These are phyloP conservation scores for Philonicus albiceps DNA, from an alignment of 2,888 invertebrate genomes.

Conservation along the genomic window DNA sequence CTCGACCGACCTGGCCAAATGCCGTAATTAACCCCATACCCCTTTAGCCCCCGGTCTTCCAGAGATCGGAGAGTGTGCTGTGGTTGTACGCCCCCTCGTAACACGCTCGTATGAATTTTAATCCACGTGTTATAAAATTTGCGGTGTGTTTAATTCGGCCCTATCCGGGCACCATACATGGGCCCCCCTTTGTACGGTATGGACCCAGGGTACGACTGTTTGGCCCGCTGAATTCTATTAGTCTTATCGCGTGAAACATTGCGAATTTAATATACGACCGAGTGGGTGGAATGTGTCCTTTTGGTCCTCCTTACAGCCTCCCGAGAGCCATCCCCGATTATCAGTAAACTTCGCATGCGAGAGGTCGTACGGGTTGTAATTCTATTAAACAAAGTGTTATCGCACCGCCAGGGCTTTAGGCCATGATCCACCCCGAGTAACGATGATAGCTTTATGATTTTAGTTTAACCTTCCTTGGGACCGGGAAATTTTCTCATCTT, in stretches of 20 bases:
- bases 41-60: slow-evolving; percentile 5
- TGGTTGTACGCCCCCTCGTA: background rate
- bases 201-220: background rate
- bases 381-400: slow-evolving; percentile 36
- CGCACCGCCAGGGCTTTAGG: slow-evolving; percentile 5
- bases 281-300: slow-evolving; percentile 10
- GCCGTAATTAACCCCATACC: slow-evolving; percentile 56
- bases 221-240: slow-evolving; percentile 38
- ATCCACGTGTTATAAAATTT: slow-evolving; percentile 37
- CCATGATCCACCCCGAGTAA: background rate
- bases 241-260: slow-evolving; percentile 43
- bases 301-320: slow-evolving; percentile 22
- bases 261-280: slow-evolving; percentile 35
- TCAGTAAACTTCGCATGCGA: slow-evolving; percentile 21
- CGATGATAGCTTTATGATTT: slow-evolving; percentile 19
- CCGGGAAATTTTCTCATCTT: background rate
- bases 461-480: background rate
- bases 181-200: background rate
- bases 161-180: background rate
- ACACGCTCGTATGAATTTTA: slow-evolving; percentile 39
- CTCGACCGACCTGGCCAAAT: slow-evolving; percentile 55
- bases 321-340: slow-evolving; percentile 12
- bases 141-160: slow-evolving; percentile 10
- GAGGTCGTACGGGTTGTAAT: slow-evolving; percentile 35
- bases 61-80: background rate